Percentiles rank a stretch among this genome's conserved stretches.
Conservation (phyloP, 2,888 invertebrate genomes). For the Unio delphinus region DNA sequence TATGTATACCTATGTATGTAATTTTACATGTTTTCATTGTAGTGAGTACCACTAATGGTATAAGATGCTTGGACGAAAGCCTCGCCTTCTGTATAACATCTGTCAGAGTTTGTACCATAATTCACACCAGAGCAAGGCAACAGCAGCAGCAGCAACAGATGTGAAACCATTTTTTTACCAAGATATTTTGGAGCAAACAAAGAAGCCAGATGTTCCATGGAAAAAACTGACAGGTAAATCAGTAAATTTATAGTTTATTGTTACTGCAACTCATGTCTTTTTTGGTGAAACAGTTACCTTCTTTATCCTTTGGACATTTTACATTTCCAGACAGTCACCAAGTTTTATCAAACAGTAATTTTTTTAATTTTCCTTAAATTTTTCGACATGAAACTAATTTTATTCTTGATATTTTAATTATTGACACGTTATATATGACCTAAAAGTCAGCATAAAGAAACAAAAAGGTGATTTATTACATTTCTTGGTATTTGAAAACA, state of each 20-base stretch:
- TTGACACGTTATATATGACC: no score
- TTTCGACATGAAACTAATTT: no score
- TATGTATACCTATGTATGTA: no score
- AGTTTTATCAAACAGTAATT: no score
- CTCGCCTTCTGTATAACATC: slow-evolving; percentile 22
- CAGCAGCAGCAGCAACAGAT: slow-evolving; percentile 47
- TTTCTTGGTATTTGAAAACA: no score
- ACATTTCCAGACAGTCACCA: no score
- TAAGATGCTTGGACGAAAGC: slow-evolving; percentile 18
- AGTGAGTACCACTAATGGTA: slow-evolving; percentile 1
- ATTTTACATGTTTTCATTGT: neutral
- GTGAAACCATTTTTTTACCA: slow-evolving; percentile 69
- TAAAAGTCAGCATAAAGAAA: no score
- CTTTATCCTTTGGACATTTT: no score
- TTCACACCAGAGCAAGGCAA: slow-evolving; percentile 23
- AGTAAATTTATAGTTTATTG: neutral
- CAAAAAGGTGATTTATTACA: no score
- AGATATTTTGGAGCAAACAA: slow-evolving; percentile 65
- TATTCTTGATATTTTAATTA: no score
- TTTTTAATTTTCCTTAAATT: no score
- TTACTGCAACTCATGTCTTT: neutral
- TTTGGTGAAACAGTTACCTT: no score
- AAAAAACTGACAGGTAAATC: slow-evolving; percentile 66
- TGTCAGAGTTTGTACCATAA: slow-evolving; percentile 22
- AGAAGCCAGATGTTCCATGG: slow-evolving; percentile 60